A percentile compares a stretch with the other conserved stretches of the same genome.
These are phyloP conservation scores for Bugulina stolonifera DNA, from an alignment of 2,888 invertebrate genomes.

Conservation along the genomic window DNA sequence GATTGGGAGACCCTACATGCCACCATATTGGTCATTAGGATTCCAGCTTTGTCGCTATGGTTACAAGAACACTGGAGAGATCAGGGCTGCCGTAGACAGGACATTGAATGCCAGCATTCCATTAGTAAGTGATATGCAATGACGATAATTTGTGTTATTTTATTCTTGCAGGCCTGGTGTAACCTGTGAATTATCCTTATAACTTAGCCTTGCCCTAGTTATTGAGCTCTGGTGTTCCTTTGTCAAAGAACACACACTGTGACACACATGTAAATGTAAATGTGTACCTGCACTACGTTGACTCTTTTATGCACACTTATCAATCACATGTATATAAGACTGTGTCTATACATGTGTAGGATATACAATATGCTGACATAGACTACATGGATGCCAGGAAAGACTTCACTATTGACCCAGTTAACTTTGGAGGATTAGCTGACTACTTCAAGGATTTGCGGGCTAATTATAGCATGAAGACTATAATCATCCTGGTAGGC, in stretches of 20 bases:
- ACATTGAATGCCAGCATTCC: slow-evolving; percentile 44
- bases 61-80: slow-evolving; percentile 41
- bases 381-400: slow-evolving; percentile 31
- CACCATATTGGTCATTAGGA: slow-evolving; percentile 81
- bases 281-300: too few relatives aligned
- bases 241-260: too few relatives aligned
- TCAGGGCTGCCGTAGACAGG: slow-evolving; percentile 42
- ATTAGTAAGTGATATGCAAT: slow-evolving; percentile 37
- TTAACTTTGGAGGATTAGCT: slow-evolving; percentile 25
- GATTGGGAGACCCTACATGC: slow-evolving; percentile 72
- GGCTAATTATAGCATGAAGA: background rate
- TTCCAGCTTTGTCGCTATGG: slow-evolving; percentile 74
- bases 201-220: too few relatives aligned
- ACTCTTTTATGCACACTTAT: too few relatives aligned
- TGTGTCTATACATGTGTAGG: slow-evolving; percentile 13
- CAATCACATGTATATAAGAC: too few relatives aligned
- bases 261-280: too few relatives aligned
- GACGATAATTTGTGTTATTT: too few relatives aligned
- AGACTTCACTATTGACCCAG: slow-evolving; percentile 29
- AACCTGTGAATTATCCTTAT: too few relatives aligned
- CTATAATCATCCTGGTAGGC: slow-evolving; percentile 28
- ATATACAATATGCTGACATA: slow-evolving; percentile 30
- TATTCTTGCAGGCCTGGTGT: too few relatives aligned
- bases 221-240: too few relatives aligned
- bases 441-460: slow-evolving; percentile 27